Evolutionary conservation across 2,888 invertebrate species (phyloP).

Genomic region (Eristalis pertinax): DNA sequence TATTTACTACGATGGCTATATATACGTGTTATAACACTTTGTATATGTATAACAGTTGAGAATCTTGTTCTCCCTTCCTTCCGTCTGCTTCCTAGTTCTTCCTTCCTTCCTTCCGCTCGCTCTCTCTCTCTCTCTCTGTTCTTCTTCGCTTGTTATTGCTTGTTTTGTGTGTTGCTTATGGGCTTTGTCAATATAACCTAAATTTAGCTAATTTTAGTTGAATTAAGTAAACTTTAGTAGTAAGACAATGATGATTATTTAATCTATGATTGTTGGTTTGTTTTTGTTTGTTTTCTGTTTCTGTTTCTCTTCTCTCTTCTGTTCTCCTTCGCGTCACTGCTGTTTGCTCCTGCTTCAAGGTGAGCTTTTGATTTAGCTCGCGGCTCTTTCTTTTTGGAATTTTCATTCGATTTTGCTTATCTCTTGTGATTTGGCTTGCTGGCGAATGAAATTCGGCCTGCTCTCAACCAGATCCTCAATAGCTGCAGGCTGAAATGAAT

Average conservation of each 20-base stretch:
- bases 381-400: background rate
- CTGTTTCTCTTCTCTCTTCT: slow-evolving; percentile 13
- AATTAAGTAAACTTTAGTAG: slow-evolving; percentile 57
- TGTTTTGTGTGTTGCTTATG: slow-evolving; percentile 11
- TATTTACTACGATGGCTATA: slow-evolving; percentile 61
- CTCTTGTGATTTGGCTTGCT: slow-evolving; percentile 63
- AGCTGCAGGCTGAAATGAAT: slow-evolving; percentile 60
- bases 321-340: background rate
- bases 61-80: background rate
- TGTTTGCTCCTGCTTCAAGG: background rate
- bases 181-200: slow-evolving; percentile 57
- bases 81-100: background rate
- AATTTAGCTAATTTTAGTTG: slow-evolving; percentile 63
- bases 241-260: slow-evolving; percentile 44
- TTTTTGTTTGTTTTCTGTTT: background rate
- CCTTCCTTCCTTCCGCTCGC: too few relatives aligned
- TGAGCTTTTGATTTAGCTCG: background rate
- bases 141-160: slow-evolving; percentile 36
- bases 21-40: slow-evolving; percentile 7
- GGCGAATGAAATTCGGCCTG: slow-evolving; percentile 67
- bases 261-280: slow-evolving; percentile 49
- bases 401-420: slow-evolving; percentile 44
- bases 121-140: background rate
- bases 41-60: slow-evolving; percentile 13
- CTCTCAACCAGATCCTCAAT: slow-evolving; percentile 67